Evolutionary conservation across 2,888 invertebrate genomes (phyloP), one percentile per base, ranked within the genome.

Genomic region (Eristalinus sepulchralis): DNA sequence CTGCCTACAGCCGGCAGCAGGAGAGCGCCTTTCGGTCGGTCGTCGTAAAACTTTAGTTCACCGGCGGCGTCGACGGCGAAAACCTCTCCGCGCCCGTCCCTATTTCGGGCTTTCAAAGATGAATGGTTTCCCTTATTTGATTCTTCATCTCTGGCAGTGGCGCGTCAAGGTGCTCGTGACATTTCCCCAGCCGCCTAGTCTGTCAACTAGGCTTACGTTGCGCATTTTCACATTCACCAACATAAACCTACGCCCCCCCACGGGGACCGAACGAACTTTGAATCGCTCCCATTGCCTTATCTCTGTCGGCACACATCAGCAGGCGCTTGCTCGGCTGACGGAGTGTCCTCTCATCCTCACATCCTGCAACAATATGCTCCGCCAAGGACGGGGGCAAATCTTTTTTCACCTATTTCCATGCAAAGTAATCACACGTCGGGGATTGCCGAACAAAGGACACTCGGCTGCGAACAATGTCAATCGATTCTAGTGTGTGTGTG

Each of bases 221-320:
- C 59, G 27, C 55, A 68, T 53, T 68, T 68, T 8, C 33, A 36
- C 36, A 33, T 67, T 33, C 22, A 2, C 71, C 24, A 57, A 47
- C 57, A 79, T 71, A 66, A 71, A 71, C 47, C 17, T 17, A n/a
- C 8, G 47, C 47, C 47, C 47, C 13, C 47, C 47, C 47, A 47
- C 17, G 8, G 47, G 47, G 47, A 17, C 47, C 8, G 17, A 39
- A 39, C 39, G 39, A 39, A 39, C 39, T 39, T n/a, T 39, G 39
- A 39, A 39, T 39, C 39, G 39, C n/a, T 39, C n/a, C 39, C n/a
- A 39, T n/a, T 47, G 47, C 47, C 47, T 47, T 47, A 47, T 47
- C 47, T 47, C 8, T 17, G 1, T 13, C 39, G 4, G 13, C 39
- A 2, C 39, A 13, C n/a, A n/a, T 13, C 17, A 17, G 17, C 39